Evolutionary conservation across 2,888 invertebrate species (phyloP), one percentile per base, ranked within the genome.

Genomic region (Ennomos fuscantarius): DNA sequence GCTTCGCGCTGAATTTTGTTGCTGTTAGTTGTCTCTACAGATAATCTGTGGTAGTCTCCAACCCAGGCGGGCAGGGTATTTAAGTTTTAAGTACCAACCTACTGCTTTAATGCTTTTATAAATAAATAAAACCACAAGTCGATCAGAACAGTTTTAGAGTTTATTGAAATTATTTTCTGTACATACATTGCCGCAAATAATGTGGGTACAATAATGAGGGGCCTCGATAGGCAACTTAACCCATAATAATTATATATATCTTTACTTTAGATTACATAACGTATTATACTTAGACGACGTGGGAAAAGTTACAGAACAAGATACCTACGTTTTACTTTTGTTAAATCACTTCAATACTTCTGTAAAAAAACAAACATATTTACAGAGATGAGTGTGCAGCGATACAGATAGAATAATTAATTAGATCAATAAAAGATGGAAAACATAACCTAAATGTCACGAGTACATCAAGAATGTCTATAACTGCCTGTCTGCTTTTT

Each of bases 81-180:
- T n/a, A n/a, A n/a, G n/a, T n/a, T n/a, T n/a, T n/a, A n/a, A n/a
- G n/a, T n/a, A n/a, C n/a, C n/a, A n/a, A n/a, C n/a, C n/a, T n/a
- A n/a, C n/a, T n/a, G n/a, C n/a, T n/a, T n/a, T n/a, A n/a, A n/a
- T n/a, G n/a, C n/a, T n/a, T n/a, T n/a, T n/a, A n/a, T n/a, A 68
- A 54, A 35, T 34, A 73, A 79, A 78, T 78, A 70, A 81, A 81
- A 82, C 72, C 68, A 68, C 66, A 64, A 53, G 52, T 64, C 78
- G 78, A 76, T 81, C 80, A 83, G 82, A 87, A 86, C 87, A 86
- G 86, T 83, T 84, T 81, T 76, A 74, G 81, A 85, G 84, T 88
- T 89, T 76, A 79, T 84, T 82, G 76, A 54, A 62, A 66, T 76
- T 77, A 73, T 51, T 46, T 46, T 78, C 79, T 87, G 81, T 89